A percentile compares a stretch with the other conserved stretches of the same genome.
These are phyloP conservation scores for Alces alces DNA, from an alignment of 2,113 vertebrate genomes.

Conservation along the genomic window DNA sequence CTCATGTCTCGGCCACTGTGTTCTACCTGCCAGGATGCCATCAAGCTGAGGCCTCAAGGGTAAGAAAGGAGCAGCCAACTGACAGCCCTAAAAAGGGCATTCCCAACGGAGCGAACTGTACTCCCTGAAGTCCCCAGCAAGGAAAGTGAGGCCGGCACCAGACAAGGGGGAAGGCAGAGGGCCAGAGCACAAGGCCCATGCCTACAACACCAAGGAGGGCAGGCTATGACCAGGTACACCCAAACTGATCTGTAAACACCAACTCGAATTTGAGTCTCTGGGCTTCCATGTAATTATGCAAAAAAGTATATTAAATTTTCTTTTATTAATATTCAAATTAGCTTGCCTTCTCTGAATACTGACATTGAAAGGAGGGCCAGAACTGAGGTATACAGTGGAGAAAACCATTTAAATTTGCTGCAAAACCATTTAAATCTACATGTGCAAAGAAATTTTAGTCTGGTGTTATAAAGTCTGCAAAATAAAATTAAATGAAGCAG, in stretches of 20 bases:
- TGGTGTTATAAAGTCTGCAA: slow-evolving; percentile 18
- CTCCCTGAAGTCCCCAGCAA: background rate
- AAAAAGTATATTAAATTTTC: slow-evolving; percentile 7
- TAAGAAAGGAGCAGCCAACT: background rate
- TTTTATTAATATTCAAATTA: slow-evolving; percentile 35
- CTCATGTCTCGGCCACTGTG: background rate
- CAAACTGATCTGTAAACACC: background rate
- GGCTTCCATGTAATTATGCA: background rate
- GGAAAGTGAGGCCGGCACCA: background rate
- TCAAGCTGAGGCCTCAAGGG: background rate
- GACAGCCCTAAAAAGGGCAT: background rate
- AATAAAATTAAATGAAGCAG: slow-evolving; percentile 41
- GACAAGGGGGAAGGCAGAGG: background rate
- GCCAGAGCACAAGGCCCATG: background rate
- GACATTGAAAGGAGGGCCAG: background rate
- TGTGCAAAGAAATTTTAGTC: slow-evolving; percentile 18
- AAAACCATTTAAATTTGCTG: slow-evolving; percentile 37
- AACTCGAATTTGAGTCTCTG: slow-evolving; percentile 5
- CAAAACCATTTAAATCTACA: background rate
- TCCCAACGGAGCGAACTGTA: background rate
- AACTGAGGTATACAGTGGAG: background rate
- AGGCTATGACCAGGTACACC: background rate
- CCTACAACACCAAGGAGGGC: background rate
- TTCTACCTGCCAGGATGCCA: background rate
- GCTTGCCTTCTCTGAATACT: background rate